Evolutionary conservation across 1,140 invertebrate species (phyloP).

Genomic region (Anastrepha ludens): DNA sequence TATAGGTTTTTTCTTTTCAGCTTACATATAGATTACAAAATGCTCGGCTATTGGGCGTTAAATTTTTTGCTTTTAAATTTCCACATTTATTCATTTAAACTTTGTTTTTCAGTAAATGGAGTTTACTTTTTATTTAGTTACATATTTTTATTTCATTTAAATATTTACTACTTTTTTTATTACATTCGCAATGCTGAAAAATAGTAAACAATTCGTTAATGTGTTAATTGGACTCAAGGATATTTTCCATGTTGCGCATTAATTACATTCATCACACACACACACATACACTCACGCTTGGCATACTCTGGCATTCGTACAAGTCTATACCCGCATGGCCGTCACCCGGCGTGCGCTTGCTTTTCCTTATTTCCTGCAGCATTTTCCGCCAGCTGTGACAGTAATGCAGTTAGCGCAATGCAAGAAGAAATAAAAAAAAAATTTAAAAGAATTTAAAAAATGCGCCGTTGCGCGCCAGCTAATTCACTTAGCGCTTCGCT

Average conservation of each 20-base stretch:
- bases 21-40: no score
- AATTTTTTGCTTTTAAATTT: no score
- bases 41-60: no score
- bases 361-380: neutral
- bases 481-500: slow-evolving; percentile 51
- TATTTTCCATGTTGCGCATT: slow-evolving; percentile 2
- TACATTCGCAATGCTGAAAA: neutral
- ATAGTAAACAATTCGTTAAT: slow-evolving; percentile 18
- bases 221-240: neutral
- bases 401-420: slow-evolving; percentile 42
- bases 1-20: no score
- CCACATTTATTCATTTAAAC: no score
- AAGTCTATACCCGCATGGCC: neutral
- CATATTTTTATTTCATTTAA: neutral
- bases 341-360: neutral
- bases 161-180: neutral
- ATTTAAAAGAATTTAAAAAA: neutral
- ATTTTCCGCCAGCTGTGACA: slow-evolving; percentile 27
- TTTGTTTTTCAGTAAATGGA: neutral
- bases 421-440: slow-evolving; percentile 9
- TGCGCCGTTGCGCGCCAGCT: neutral
- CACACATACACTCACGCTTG: neutral
- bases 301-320: neutral
- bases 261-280: neutral
- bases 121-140: neutral